These are phyloP conservation scores for Hozukius guyotensis DNA, from an alignment of 2,797 vertebrate genomes.

Conservation along the genomic window DNA sequence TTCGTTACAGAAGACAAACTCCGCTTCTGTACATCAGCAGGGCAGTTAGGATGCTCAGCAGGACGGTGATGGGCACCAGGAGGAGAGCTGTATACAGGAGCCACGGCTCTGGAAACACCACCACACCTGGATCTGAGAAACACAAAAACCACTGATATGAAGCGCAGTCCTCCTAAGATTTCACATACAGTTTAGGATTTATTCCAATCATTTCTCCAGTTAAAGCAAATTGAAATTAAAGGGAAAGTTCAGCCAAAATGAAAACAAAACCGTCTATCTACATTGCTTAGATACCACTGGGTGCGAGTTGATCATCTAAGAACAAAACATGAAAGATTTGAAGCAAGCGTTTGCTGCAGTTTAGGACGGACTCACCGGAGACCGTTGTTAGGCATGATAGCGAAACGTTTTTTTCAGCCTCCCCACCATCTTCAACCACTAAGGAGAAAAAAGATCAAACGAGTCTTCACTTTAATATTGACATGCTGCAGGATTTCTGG, in stretches of 20 bases:
- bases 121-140: background rate
- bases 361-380: conserved; percentile 12
- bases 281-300: background rate
- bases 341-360: background rate
- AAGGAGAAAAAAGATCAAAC: background rate
- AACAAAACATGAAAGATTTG: background rate
- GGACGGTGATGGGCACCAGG: conserved; percentile 27
- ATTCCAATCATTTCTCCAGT: background rate
- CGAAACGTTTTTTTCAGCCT: background rate
- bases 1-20: background rate
- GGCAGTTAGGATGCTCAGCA: conserved; percentile 20
- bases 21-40: background rate
- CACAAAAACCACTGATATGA: conserved; percentile 15
- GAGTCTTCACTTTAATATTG: background rate
- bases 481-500: background rate
- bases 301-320: background rate
- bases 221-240: background rate
- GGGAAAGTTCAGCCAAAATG: background rate
- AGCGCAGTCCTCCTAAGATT: background rate
- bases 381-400: too few species aligned
- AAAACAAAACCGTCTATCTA: background rate
- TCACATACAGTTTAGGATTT: background rate
- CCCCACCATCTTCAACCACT: background rate
- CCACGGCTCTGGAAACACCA: conserved; percentile 57
- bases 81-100: conserved; percentile 52